Base-by-base conservation (phyloP, 2,888 invertebrate species). In the Leucoptera coffeella region DNA sequence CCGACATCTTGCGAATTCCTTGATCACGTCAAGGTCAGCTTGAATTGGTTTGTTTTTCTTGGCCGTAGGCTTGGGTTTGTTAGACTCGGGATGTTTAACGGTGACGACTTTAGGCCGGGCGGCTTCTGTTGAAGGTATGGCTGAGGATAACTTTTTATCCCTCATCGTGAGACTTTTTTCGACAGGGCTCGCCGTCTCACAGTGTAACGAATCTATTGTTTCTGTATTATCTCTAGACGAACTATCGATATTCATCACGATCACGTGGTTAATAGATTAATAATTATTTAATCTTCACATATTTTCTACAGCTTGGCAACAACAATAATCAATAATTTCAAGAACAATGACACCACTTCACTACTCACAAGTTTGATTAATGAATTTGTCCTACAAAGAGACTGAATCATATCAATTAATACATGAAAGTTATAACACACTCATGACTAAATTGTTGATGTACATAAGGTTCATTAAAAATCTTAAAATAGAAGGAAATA, bases 1-100 rank as follows among this genome's bases (percentile, higher is more conserved):
- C 37, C 85, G 82, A 51, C 95, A 95, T 46, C 89, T 79, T 32
- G 83, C 73, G 45, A 96, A 85, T 54, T 94, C 94, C 59, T 95
- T 95, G 26, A 86, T 78, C 12, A 96, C 87, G 65, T 96, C 95
- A 43, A 94, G 73, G 55, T 94, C 93, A 6, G 94, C 93, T 60
- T 92, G 93, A 37, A 91, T 86, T 1, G 85, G 84, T 57, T 87
- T 89, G 41, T 83, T 84, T 57, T 92, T 91, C 52, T 90, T 91
- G 13, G 85, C 85, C 15, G 92, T 92, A 9, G 92, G 92, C 50
- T 94, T 94, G 3, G 93, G 87, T 56, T 92, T 93, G 47, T 90
- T 92, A n/a, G 91, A 91, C 49, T 93, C 94, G 0, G 93, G 93
- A 59, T 92, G 91, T 50, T 91, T 92, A 2, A 94, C 92, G 11